These are phyloP conservation scores for Physeter macrocephalus DNA, from an alignment of 2,113 vertebrate species.

Conservation along the genomic window DNA sequence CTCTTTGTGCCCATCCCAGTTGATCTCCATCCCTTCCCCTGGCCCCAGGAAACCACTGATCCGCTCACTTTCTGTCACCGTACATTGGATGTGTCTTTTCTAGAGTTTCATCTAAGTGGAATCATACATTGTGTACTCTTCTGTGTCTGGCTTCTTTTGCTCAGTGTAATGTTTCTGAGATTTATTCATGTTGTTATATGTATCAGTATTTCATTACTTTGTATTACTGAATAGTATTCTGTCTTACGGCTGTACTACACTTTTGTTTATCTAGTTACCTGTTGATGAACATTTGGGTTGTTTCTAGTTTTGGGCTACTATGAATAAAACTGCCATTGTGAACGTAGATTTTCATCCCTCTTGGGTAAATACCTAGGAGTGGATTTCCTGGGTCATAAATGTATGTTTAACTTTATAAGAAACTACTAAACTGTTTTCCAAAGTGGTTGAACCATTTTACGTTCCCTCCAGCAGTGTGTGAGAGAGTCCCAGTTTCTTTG, in stretches of 20 bases:
- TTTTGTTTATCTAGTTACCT: slow-evolving; percentile 21
- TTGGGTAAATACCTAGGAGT: not conserved
- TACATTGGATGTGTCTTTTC: not conserved
- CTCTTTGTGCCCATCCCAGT: not conserved
- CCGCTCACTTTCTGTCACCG: not conserved
- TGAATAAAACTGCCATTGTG: not conserved
- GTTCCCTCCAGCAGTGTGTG: not conserved
- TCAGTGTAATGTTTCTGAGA: not conserved
- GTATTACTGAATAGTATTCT: not conserved
- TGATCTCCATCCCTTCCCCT: not conserved
- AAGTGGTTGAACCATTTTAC: not conserved
- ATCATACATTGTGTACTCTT: not conserved
- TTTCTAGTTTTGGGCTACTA: not conserved
- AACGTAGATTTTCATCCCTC: slow-evolving; percentile 1
- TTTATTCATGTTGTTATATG: not conserved
- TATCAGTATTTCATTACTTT: slow-evolving; percentile 3
- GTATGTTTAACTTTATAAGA: not conserved
- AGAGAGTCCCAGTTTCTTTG: not conserved
- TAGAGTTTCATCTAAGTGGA: not conserved
- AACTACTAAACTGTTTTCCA: not conserved
- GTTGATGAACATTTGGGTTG: not conserved
- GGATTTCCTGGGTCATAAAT: not conserved
- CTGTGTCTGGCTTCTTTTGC: not conserved
- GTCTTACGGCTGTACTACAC: not conserved
- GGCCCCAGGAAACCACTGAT: not conserved